Evolutionary conservation across 2,888 invertebrate species (phyloP).

Genomic region (Cheilosia impressa): DNA sequence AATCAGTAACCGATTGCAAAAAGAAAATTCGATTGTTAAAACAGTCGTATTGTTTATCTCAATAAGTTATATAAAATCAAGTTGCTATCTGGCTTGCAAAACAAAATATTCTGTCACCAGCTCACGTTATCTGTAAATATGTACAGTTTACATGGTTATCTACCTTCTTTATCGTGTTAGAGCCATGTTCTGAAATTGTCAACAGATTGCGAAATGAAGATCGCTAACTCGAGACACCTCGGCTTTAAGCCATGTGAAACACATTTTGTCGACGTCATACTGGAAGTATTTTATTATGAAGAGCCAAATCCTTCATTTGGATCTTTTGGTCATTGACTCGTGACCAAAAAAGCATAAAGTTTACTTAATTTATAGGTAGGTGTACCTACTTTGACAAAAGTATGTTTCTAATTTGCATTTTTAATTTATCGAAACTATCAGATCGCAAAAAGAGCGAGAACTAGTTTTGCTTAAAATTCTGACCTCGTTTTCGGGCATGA

Average conservation of each 20-base stretch:
- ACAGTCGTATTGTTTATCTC: not conserved
- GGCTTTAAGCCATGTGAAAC: not conserved
- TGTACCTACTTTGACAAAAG: not conserved
- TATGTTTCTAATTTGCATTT: not conserved
- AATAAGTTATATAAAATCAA: not conserved
- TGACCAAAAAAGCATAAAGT: not conserved
- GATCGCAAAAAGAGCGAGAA: not conserved
- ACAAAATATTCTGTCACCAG: not conserved
- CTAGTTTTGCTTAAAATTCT: slow-evolving; percentile 3
- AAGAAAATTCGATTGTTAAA: not conserved
- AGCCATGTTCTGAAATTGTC: not conserved
- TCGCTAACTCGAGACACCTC: not conserved
- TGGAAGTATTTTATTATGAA: not conserved
- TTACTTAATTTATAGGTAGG: too few relatives aligned
- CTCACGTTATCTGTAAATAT: not conserved
- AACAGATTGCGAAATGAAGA: not conserved
- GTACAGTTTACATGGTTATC: not conserved
- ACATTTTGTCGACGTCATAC: not conserved
- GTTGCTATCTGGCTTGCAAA: not conserved
- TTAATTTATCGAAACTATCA: not conserved
- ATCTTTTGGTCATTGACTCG: not conserved
- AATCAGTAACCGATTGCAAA: not conserved
- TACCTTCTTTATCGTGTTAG: not conserved
- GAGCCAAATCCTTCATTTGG: not conserved
- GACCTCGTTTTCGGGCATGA: slow-evolving; percentile 7